Percentiles rank a stretch among this genome's conserved stretches.
Evolutionary conservation across 2,888 invertebrate species (phyloP).

Genomic region (Aphelenchoides bicaudatus): DNA sequence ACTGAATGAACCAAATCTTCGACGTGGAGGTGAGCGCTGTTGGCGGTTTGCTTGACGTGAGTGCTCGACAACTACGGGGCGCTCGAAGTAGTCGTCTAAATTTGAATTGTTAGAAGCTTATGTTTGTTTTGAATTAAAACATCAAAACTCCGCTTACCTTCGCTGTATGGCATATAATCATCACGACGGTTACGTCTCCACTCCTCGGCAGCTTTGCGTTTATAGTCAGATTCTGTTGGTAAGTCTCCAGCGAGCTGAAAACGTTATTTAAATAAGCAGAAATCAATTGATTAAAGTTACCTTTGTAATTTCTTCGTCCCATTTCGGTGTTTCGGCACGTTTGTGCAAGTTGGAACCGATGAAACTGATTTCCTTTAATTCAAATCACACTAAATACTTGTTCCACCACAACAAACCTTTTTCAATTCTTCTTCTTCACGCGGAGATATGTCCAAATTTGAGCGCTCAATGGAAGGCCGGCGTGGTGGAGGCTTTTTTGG

Average conservation of each 20-base stretch:
- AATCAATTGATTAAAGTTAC: constrained; percentile 21
- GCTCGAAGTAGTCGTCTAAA: too few species aligned
- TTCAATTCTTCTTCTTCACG: constrained; percentile 28
- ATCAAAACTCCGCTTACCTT: background rate
- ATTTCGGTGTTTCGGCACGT: constrained; percentile 50
- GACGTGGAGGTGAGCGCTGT: background rate
- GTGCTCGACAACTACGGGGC: constrained; percentile 1
- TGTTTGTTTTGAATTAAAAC: too few species aligned
- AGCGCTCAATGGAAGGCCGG: constrained; percentile 31
- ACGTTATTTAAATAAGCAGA: background rate
- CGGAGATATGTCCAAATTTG: constrained; percentile 48
- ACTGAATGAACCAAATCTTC: background rate
- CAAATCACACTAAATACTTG: too few species aligned
- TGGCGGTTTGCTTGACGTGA: background rate
- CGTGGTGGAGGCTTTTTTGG: constrained; percentile 42
- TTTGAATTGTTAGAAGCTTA: too few species aligned
- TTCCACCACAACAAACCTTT: too few species aligned
- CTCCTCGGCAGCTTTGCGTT: constrained; percentile 17
- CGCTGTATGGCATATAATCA: background rate
- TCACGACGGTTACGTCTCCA: constrained; percentile 4
- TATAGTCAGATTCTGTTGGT: constrained; percentile 10
- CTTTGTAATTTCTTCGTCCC: constrained; percentile 55
- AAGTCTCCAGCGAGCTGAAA: constrained; percentile 21
- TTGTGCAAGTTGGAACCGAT: constrained; percentile 24
- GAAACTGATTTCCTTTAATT: constrained; percentile 22